These are phyloP conservation scores for Limonius californicus DNA, from an alignment of 1,140 invertebrate species.

Conservation along the genomic window DNA sequence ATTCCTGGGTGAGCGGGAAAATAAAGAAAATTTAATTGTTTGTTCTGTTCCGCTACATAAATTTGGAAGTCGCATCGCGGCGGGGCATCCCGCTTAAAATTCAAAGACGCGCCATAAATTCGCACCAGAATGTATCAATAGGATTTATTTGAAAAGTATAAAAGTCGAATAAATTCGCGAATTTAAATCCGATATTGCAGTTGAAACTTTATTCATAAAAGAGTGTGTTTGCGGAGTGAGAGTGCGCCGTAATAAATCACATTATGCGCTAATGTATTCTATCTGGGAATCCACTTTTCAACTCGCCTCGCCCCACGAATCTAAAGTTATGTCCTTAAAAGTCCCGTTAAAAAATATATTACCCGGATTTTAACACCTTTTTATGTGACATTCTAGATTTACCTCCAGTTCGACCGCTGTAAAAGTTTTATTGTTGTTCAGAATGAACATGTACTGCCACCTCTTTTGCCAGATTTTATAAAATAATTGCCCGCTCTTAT, in stretches of 20 bases:
- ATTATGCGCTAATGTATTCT: neutral
- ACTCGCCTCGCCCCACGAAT: neutral
- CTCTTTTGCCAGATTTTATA: no score
- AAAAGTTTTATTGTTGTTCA: neutral
- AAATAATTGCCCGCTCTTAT: no score
- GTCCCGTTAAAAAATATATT: neutral
- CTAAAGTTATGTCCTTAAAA: neutral
- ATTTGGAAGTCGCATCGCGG: no score
- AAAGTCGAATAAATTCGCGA: neutral
- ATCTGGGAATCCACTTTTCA: neutral
- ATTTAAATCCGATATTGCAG: neutral
- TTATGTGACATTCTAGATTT: neutral
- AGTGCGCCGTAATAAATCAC: neutral
- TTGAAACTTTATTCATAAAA: neutral
- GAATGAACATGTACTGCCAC: no score
- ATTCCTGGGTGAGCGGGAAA: no score
- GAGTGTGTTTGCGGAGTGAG: neutral
- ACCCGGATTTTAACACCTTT: slow-evolving; percentile 16
- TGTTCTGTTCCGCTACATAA: no score
- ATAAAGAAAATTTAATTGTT: no score
- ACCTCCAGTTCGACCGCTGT: neutral
- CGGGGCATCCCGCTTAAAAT: no score
- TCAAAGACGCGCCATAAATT: no score
- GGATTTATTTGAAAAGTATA: neutral
- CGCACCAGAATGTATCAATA: no score